Evolutionary conservation across 1,140 invertebrate genomes (phyloP).

Genomic region (Pantala flavescens): DNA sequence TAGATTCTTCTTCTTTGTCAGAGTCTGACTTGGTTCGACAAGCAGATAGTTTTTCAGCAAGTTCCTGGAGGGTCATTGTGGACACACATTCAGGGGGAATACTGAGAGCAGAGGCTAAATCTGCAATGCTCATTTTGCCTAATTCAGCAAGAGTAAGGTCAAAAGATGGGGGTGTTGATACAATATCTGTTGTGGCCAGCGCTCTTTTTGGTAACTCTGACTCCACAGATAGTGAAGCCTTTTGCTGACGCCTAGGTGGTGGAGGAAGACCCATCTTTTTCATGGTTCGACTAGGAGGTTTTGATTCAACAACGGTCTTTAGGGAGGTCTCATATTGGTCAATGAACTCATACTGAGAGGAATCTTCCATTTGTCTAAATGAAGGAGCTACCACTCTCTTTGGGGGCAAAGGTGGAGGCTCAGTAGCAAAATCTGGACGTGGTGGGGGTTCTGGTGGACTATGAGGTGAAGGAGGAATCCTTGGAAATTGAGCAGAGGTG

Average conservation of each 20-base stretch:
- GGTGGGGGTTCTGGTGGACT: constrained; percentile 59
- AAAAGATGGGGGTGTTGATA: constrained; percentile 27
- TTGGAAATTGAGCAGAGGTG: constrained; percentile 21
- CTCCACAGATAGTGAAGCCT: constrained; percentile 49
- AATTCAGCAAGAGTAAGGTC: constrained; percentile 73
- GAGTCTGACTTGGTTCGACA: constrained; percentile 14
- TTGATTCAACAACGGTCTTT: constrained; percentile 18
- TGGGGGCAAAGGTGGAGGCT: constrained; percentile 73
- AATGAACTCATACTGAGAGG: constrained; percentile 50
- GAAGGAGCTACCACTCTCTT: constrained; percentile 48
- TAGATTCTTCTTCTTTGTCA: constrained; percentile 14
- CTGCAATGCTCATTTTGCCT: constrained; percentile 65
- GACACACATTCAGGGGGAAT: constrained; percentile 67
- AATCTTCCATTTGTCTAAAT: constrained; percentile 19
- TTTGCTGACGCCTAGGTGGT: constrained; percentile 32
- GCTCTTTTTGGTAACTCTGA: constrained; percentile 35
- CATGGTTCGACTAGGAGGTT: neutral
- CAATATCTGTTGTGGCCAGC: constrained; percentile 39
- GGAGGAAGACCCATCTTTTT: constrained; percentile 16
- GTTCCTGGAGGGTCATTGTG: constrained; percentile 70
- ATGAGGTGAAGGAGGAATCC: constrained; percentile 31
- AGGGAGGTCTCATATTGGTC: constrained; percentile 40
- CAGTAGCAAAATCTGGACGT: constrained; percentile 44
- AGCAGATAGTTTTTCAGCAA: constrained; percentile 59
- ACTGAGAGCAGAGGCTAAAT: constrained; percentile 60